These are phyloP conservation scores for Eunapius fragilis DNA, from an alignment of 37 sponge, comb jelly and placozoan genomes.

Conservation along the genomic window DNA sequence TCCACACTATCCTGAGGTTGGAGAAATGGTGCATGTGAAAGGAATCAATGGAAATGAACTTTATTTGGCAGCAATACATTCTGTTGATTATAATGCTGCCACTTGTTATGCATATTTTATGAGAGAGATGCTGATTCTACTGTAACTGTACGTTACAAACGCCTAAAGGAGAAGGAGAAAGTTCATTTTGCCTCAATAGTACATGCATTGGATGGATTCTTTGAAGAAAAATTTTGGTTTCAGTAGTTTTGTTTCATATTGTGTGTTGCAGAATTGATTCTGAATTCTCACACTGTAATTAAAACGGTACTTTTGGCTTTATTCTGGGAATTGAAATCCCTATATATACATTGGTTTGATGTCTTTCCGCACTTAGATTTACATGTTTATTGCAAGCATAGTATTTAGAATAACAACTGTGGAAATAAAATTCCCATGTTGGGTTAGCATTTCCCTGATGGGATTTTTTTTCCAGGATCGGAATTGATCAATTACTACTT, in stretches of 20 bases:
- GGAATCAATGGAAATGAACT: constrained; percentile 4
- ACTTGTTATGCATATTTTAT: constrained; percentile 16
- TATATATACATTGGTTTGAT: neutral
- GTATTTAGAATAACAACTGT: neutral
- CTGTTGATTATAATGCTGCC: neutral
- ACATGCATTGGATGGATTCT: neutral
- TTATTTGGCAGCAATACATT: constrained; percentile 11
- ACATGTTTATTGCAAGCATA: neutral
- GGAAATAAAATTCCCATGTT: neutral
- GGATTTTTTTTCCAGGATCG: too few species aligned
- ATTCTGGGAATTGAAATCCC: neutral
- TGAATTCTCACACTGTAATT: neutral
- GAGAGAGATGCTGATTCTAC: constrained; percentile 3
- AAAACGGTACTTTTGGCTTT: neutral
- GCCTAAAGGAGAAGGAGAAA: neutral
- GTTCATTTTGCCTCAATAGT: neutral
- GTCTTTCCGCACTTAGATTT: neutral
- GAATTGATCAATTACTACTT: too few species aligned
- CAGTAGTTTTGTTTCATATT: neutral
- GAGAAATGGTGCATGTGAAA: constrained; percentile 4
- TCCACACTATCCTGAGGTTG: too few species aligned
- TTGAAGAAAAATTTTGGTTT: neutral
- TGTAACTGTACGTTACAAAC: neutral
- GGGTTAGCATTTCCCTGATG: too few species aligned
- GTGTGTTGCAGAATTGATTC: neutral